Evolutionary conservation across 2,888 invertebrate genomes (phyloP).

Genomic region (Lasius fuliginosus): DNA sequence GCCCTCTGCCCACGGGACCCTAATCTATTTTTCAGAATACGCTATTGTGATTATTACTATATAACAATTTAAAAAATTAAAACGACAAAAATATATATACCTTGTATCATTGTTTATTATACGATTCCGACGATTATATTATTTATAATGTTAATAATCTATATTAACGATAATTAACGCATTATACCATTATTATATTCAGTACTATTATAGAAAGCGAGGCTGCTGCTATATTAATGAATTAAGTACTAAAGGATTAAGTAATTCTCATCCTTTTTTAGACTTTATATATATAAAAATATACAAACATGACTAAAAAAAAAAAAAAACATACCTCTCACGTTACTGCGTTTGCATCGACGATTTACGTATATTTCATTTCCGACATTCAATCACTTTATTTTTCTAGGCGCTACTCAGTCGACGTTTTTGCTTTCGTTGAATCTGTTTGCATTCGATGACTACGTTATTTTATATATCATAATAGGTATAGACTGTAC

Average conservation of each 20-base stretch:
- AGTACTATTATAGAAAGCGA: conserved; percentile 85
- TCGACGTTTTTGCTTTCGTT: conserved; percentile 75
- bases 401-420: conserved; percentile 73
- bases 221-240: conserved; percentile 86
- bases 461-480: conserved; percentile 86
- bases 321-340: conserved; percentile 69
- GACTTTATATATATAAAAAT: conserved; percentile 84
- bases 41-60: conserved; percentile 86
- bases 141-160: conserved; percentile 83
- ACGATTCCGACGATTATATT: conserved; percentile 81
- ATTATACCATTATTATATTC: conserved; percentile 86
- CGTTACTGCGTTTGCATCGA: conserved; percentile 71
- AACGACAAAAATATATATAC: conserved; percentile 76
- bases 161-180: conserved; percentile 84
- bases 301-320: conserved; percentile 82
- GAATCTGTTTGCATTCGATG: conserved; percentile 81
- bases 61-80: conserved; percentile 81
- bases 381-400: conserved; percentile 72
- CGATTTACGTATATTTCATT: conserved; percentile 62
- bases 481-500: conserved; percentile 86
- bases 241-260: conserved; percentile 85
- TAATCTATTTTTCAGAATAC: conserved; percentile 86
- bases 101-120: conserved; percentile 82
- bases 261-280: conserved; percentile 82
- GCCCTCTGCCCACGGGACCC: conserved; percentile 84